These are phyloP conservation scores for Callipepla californica DNA, from an alignment of 2,113 vertebrate species.

Conservation along the genomic window DNA sequence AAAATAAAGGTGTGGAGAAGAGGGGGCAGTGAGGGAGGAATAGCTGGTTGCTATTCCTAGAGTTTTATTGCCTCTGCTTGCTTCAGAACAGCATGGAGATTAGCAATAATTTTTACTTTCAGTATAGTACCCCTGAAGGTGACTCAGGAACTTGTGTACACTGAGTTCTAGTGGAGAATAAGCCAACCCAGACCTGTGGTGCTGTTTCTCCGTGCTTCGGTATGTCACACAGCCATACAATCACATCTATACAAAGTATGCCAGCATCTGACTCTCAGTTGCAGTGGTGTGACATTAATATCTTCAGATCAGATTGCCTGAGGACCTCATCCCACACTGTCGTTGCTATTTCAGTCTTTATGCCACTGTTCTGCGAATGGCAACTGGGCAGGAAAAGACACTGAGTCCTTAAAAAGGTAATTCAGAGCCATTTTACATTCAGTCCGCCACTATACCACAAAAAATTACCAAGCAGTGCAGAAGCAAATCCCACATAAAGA, in stretches of 20 bases:
- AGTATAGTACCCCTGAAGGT: slow-evolving; percentile 52
- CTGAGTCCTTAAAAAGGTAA: neutral
- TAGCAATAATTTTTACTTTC: slow-evolving; percentile 66
- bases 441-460: neutral
- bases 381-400: neutral
- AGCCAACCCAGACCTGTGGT: neutral
- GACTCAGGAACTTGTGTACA: slow-evolving; percentile 22
- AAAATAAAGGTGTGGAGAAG: neutral
- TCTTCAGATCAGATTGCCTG: neutral
- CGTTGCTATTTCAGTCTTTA: neutral
- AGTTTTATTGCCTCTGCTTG: slow-evolving; percentile 65
- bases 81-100: slow-evolving; percentile 58
- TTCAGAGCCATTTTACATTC: neutral
- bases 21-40: neutral
- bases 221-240: neutral
- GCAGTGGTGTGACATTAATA: neutral
- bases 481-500: neutral
- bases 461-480: neutral
- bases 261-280: fast-evolving
- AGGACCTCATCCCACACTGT: neutral
- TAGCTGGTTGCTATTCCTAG: neutral
- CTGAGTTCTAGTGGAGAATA: neutral
- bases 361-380: fast-evolving
- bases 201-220: neutral
- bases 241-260: neutral